Evolutionary conservation across 2,113 vertebrate species (phyloP), one percentile per base, ranked within the genome.

Genomic region (Rhabdomys dilectus): DNA sequence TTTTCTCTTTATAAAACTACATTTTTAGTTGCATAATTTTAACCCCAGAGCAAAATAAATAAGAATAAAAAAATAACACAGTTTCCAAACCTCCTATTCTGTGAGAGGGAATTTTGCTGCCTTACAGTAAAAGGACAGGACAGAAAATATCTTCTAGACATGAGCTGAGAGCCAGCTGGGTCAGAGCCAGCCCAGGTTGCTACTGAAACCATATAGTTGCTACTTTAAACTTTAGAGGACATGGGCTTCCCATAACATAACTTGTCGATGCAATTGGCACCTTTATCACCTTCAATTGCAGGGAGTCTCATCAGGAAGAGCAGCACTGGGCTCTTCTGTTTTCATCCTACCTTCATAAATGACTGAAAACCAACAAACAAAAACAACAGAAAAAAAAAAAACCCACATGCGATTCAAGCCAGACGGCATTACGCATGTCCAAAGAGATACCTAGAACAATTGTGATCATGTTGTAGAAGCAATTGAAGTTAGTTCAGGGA

Each of bases 311-410:
- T 62, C 56, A 62, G 56, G 3, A 62, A 60, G 0, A 60, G 13
- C 12, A 84, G 24, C 7, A 42, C n/a, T 26, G 17, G 13, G n/a
- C 24, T 62, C 13, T 26, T 39, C n/a, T 42, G 56, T 13, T 29
- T 7, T 10, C 53, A 60, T 7, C 75, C 24, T 45, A 29, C 13
- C 3, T 62, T 82, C 36, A 82, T 26, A 1, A 6, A 21, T 60
- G 5, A 99, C 99, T 99, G 1, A 7, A 80, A 45, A n/a, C 7
- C 11, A 53, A 89, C 31, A 68, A 68, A 68, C 62, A 64, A 64
- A 19, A 16, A 17, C 58, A 60, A 64, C 11, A 31, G 5, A 66
- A 66, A 66, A 3, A 29, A 64, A 64, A 29, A 66, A 29, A 26
- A 31, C 13, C 10, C 15, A 16, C 66, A 68, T 36, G 66, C 13